A percentile compares a stretch with the other conserved stretches of the same genome.
Conservation (phyloP, 2,888 invertebrate species). For the Pseudanteris insignis region DNA sequence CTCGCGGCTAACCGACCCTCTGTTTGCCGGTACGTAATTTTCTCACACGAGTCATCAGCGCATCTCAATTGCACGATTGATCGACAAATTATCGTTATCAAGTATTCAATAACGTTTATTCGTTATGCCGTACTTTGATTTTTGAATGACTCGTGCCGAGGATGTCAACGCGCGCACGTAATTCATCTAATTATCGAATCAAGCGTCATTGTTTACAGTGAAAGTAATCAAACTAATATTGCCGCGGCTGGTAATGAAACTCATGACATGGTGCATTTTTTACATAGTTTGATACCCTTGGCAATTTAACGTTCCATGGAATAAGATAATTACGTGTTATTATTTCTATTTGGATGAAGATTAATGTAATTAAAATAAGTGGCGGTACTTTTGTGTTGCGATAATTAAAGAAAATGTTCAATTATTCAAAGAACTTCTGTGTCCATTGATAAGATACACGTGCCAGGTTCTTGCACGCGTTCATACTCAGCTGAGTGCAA, state of each 20-base stretch:
- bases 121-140: too few species aligned
- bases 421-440: conserved; percentile 44
- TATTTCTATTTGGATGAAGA: conserved; percentile 40
- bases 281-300: conserved; percentile 31
- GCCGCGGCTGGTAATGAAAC: conserved; percentile 24
- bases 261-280: conserved; percentile 26
- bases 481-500: conserved; percentile 37
- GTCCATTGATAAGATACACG: conserved; percentile 44
- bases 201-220: conserved; percentile 14
- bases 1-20: too few species aligned
- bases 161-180: too few species aligned
- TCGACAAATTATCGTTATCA: too few species aligned
- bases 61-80: too few species aligned
- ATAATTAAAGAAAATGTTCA: conserved; percentile 44
- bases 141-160: too few species aligned
- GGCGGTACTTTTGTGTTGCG: conserved; percentile 42
- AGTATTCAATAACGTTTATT: too few species aligned
- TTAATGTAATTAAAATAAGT: conserved; percentile 45
- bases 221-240: conserved; percentile 34
- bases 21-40: too few species aligned
- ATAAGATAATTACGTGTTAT: conserved; percentile 41
- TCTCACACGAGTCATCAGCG: too few species aligned
- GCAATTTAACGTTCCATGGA: conserved; percentile 43
- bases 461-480: conserved; percentile 34
- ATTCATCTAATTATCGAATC: conserved; percentile 4